Base-by-base conservation (phyloP, 2,113 vertebrate genomes). In the Cynopterus brachyotis region DNA sequence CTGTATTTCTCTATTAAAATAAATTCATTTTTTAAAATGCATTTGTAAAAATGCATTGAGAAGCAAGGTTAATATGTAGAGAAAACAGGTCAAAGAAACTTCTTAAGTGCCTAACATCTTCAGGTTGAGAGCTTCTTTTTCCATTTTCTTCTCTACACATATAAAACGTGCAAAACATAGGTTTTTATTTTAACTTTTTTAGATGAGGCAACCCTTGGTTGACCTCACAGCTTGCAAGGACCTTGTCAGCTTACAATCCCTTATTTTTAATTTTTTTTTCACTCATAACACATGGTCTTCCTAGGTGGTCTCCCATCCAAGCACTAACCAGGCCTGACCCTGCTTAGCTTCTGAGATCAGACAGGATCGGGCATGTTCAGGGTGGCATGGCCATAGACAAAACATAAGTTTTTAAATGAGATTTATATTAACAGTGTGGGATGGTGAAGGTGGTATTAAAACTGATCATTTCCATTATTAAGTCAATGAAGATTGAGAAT, bases 1-100 rank as follows among this genome's bases (percentile, higher is more conserved):
- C 67, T 94, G 20, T 40, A n/a, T 89, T 88, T 89, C 30, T 30
- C 13, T 84, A 45, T 45, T 93, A 88, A 94, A 89, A 88, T 87
- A 53, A 94, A 89, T 70, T 15, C 85, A 28, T 30, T 91, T 73
- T 66, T 15, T 55, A 86, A 92, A 70, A 72, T 66, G 59, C 62
- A 30, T 28, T n/a, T 40, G 30, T 91, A 88, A 88, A 78, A 96
- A 72, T 47, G 8, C 76, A 79, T 15, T n/a, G 70, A 91, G 76
- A 89, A 81, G 37, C 13, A 64, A 1, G 0, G 55, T 89, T 95
- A 62, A 80, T 72, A 95, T 73, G 85, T 22, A 96, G 64, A 89
- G 66, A 85, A 89, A 80, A 87, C 0, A 70, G 35, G 24, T 24
- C 60, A 81, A 17, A 96, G 26, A 95, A 42, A 73, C 24, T 88